Evolutionary conservation across 2,888 invertebrate genomes (phyloP).

Genomic region (Bembecia ichneumoniformis): DNA sequence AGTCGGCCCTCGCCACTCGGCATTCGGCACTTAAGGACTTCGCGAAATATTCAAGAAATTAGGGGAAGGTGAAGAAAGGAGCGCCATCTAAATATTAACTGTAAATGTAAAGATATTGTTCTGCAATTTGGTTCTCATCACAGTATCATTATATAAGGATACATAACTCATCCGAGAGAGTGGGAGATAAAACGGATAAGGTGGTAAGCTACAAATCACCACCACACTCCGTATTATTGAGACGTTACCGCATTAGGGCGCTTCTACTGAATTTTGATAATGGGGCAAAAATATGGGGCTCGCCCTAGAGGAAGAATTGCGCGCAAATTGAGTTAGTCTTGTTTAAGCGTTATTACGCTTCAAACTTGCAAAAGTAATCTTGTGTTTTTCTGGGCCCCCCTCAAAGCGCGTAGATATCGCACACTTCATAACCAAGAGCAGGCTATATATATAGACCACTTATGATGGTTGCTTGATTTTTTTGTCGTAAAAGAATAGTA

Average conservation of each 20-base stretch:
- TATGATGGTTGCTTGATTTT: too few species aligned
- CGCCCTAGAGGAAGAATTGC: constrained; percentile 21
- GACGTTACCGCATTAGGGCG: constrained; percentile 22
- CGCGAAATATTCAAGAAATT: background rate
- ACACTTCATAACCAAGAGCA: too few species aligned
- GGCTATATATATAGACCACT: too few species aligned
- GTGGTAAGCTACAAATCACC: constrained; percentile 19
- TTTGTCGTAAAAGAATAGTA: too few species aligned
- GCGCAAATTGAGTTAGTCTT: constrained; percentile 39
- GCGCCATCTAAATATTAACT: background rate
- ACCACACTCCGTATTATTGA: constrained; percentile 24
- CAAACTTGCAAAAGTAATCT: constrained; percentile 42
- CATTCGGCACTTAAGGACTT: background rate
- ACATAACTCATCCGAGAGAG: too few species aligned
- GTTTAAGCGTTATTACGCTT: constrained; percentile 35
- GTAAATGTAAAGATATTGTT: too few species aligned
- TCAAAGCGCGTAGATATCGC: constrained; percentile 8
- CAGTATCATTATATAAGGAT: too few species aligned
- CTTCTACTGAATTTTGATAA: constrained; percentile 32
- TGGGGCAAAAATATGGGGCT: constrained; percentile 26
- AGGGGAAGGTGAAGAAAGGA: background rate
- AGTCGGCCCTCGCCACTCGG: background rate
- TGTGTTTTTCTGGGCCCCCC: constrained; percentile 24
- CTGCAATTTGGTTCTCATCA: too few species aligned
- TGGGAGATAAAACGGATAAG: too few species aligned